Evolutionary conservation across 2,797 vertebrate genomes (phyloP).

Genomic region (Apogon talboti): DNA sequence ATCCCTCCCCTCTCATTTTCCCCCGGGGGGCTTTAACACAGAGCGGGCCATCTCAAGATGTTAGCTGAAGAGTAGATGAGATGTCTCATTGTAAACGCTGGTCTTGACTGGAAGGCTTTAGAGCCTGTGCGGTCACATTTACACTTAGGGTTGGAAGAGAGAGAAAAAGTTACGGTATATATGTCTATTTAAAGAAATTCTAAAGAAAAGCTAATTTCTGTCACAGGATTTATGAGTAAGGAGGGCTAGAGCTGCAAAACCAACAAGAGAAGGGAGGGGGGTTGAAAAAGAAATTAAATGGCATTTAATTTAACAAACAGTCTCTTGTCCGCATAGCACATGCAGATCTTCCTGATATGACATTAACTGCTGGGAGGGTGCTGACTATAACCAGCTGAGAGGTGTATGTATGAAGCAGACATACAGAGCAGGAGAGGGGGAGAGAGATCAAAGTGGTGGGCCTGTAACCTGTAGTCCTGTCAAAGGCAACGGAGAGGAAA

Average conservation of each 20-base stretch:
- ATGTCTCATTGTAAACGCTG: conserved; percentile 68
- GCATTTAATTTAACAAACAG: conserved; percentile 67
- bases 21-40: conserved; percentile 71
- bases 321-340: conserved; percentile 52
- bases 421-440: conserved; percentile 34
- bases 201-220: conserved; percentile 34
- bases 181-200: neutral
- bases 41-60: conserved; percentile 66
- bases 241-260: conserved; percentile 29
- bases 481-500: conserved; percentile 67
- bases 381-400: conserved; percentile 69
- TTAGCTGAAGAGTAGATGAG: conserved; percentile 75
- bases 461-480: conserved; percentile 66
- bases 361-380: conserved; percentile 64
- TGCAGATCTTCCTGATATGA: conserved; percentile 59
- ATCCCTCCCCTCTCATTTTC: conserved; percentile 31
- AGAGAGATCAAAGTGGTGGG: conserved; percentile 66
- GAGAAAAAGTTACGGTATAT: conserved; percentile 2
- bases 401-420: conserved; percentile 40
- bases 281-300: conserved; percentile 31
- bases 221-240: conserved; percentile 42
- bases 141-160: conserved; percentile 44
- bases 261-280: conserved; percentile 11
- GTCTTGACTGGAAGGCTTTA: conserved; percentile 28
- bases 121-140: conserved; percentile 47